Conservation (phyloP, 1,140 invertebrate genomes). For the Scylla paramamosain region DNA sequence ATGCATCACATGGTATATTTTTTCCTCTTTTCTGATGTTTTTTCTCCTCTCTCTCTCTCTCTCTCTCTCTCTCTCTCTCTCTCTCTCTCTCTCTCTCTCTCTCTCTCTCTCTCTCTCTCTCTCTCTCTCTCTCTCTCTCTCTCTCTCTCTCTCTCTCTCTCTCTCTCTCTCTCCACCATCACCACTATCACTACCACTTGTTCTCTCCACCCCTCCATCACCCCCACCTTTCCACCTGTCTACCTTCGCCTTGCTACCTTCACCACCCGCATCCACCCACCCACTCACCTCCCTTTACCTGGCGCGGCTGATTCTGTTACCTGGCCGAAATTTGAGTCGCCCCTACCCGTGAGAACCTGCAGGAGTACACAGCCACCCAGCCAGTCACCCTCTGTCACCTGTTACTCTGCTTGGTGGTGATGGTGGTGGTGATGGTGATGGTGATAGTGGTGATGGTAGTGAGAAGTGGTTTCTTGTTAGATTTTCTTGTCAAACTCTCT, state of each 20-base stretch:
- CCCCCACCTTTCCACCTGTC: no score
- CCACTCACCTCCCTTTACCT: background rate
- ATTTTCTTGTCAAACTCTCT: no score
- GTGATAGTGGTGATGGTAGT: background rate
- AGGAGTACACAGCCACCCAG: background rate
- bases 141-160: background rate
- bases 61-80: conserved; percentile 3
- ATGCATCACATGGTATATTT: background rate
- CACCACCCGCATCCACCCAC: background rate
- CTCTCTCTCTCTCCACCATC: no score
- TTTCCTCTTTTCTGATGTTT: background rate
- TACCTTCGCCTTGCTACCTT: no score
- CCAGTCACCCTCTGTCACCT: background rate
- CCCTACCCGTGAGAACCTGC: background rate
- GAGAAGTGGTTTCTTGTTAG: no score
- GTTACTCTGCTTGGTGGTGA: background rate
- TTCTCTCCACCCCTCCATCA: background rate
- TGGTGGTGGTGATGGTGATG: background rate
- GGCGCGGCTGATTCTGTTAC: background rate
- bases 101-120: conserved; percentile 18
- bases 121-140: conserved; percentile 5
- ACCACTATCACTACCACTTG: background rate
- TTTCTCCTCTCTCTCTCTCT: background rate
- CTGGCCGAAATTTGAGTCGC: background rate
- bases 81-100: conserved; percentile 18